These are phyloP conservation scores for Astreopora myriophthalma DNA, from an alignment of 64 coral and sea anemone species.

Conservation along the genomic window DNA sequence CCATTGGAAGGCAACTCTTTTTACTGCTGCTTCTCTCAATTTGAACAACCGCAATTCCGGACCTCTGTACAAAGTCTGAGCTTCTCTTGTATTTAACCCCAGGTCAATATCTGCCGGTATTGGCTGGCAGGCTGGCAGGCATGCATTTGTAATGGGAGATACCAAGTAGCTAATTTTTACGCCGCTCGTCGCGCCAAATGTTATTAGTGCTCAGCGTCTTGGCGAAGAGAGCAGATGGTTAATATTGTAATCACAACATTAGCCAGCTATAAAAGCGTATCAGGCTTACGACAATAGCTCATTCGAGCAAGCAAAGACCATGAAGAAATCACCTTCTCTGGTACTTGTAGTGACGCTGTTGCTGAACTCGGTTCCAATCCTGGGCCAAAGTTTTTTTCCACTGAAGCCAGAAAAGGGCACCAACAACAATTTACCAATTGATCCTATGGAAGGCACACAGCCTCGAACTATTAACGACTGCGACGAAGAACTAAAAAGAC, in stretches of 20 bases:
- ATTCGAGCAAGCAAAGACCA: not conserved
- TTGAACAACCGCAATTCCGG: not conserved
- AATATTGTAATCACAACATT: constrained; percentile 10
- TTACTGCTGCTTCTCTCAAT: not conserved
- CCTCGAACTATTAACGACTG: constrained; percentile 10
- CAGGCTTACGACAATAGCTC: not conserved
- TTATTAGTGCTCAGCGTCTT: constrained; percentile 32
- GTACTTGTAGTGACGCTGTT: not conserved
- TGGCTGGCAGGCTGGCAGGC: not conserved
- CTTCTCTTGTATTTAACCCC: not conserved
- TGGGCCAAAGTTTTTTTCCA: not conserved
- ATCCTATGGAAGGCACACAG: not conserved
- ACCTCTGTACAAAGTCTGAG: not conserved
- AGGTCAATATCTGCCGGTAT: constrained; percentile 7
- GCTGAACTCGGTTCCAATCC: not conserved
- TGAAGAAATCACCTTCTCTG: not conserved
- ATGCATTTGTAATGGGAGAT: constrained; percentile 53
- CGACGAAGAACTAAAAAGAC: not conserved
- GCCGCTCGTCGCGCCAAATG: constrained; percentile 30
- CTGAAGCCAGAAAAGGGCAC: not conserved
- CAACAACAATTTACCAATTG: not conserved
- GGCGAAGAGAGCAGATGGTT: not conserved
- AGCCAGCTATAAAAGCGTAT: constrained; percentile 23
- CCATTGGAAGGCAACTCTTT: not conserved
- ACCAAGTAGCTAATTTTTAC: not conserved